Evolutionary conservation across 1,140 invertebrate species (phyloP).

Genomic region (Saccostrea echinata): DNA sequence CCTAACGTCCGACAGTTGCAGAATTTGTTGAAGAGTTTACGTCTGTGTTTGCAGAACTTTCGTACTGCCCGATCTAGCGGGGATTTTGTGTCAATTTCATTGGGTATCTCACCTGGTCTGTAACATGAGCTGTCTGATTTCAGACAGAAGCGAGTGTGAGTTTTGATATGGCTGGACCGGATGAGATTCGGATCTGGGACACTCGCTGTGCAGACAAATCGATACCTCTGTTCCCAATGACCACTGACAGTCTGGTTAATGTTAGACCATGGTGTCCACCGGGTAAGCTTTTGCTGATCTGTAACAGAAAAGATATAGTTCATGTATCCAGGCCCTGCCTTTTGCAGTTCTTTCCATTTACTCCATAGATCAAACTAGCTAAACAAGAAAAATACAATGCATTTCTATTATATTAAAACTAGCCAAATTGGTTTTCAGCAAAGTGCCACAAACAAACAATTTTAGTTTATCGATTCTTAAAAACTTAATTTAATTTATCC

Average conservation of each 20-base stretch:
- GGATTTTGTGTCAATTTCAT: constrained; percentile 70
- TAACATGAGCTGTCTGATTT: constrained; percentile 80
- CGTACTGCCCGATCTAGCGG: constrained; percentile 71
- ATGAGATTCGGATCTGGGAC: constrained; percentile 85
- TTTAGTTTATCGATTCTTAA: too few species aligned
- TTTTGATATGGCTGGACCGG: constrained; percentile 85
- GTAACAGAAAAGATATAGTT: constrained; percentile 39
- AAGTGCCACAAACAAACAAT: too few species aligned
- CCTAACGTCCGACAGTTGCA: constrained; percentile 76
- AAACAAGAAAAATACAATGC: too few species aligned
- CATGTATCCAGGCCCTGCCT: too few species aligned
- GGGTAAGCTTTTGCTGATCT: constrained; percentile 68
- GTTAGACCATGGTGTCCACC: constrained; percentile 89
- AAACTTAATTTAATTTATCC: too few species aligned
- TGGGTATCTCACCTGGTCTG: constrained; percentile 70
- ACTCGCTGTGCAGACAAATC: constrained; percentile 89
- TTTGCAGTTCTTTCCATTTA: too few species aligned
- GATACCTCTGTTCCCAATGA: constrained; percentile 87
- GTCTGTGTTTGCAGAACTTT: constrained; percentile 71
- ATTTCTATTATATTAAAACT: too few species aligned
- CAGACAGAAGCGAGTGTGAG: constrained; percentile 88
- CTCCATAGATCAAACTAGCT: too few species aligned
- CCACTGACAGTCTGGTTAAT: constrained; percentile 81
- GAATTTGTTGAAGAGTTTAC: constrained; percentile 71
- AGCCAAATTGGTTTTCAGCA: too few species aligned